Evolutionary conservation across 1,140 invertebrate species (phyloP), one percentile per base, ranked within the genome.

Genomic region (Thalassaphorura encarpata): DNA sequence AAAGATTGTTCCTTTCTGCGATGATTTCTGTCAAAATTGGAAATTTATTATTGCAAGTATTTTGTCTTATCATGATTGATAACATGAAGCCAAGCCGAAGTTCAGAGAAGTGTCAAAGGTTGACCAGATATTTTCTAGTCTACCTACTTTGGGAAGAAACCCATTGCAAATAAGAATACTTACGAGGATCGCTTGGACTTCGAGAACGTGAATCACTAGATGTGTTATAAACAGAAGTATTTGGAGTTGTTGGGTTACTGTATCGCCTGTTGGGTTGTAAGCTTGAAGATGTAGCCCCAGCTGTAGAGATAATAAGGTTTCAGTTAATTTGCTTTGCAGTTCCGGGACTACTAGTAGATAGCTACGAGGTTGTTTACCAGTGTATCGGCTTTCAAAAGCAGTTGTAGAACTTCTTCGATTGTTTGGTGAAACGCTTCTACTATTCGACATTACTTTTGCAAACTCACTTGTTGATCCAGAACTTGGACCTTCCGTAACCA

Each of bases 121-220:
- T 36, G n/a, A 36, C 8, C 8, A 36, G 33, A 36, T 8, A 36
- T 36, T 36, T 36, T 36, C 33, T n/a, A n/a, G n/a, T n/a, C n/a
- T n/a, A n/a, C n/a, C n/a, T n/a, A n/a, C n/a, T n/a, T n/a, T n/a
- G n/a, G n/a, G n/a, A n/a, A n/a, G n/a, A n/a, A n/a, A n/a, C n/a
- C n/a, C n/a, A n/a, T n/a, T n/a, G n/a, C n/a, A n/a, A n/a, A n/a
- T n/a, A n/a, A n/a, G n/a, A n/a, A n/a, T n/a, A n/a, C 28, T 48
- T 51, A 51, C 48, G 48, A 8, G 48, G 33, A 27, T 51, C 48
- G 23, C 48, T 51, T 36, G 48, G 48, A 51, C 48, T 51, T 36
- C 48, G 33, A 36, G 33, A 36, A 11, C 33, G 11, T n/a, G 33
- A 36, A n/a, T n/a, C 11, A 36, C 33, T 36, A n/a, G 33, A 11